Base-by-base conservation (phyloP, 2,888 invertebrate genomes). In the Caenorhabditis afra region DNA sequence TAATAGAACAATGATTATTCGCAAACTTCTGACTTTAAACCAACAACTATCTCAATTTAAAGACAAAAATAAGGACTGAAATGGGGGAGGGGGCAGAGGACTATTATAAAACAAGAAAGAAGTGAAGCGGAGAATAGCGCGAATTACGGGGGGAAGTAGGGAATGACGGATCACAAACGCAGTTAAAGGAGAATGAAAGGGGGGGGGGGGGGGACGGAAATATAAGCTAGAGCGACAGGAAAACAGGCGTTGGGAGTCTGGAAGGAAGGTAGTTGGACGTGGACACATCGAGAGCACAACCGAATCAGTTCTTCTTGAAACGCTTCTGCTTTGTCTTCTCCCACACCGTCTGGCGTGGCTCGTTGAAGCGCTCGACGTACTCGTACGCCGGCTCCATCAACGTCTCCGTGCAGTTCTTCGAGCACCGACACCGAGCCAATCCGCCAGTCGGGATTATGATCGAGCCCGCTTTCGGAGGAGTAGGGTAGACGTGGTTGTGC, bases 271-370 rank as follows among this genome's bases (percentile, higher is more conserved):
- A 55, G 29, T 10, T 3, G 58, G 47, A 45, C 18, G n/a, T n/a
- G 20, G 16, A 47, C 8, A 35, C 11, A 16, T 47, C 20, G 47
- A 29, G n/a, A 16, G 35, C 1, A 8, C 8, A 10, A 5, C 20
- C 37, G 14, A 45, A 16, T 70, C 41, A 76, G 67, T 75, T 76
- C 52, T 80, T 80, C 58, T 76, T 80, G 67, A 62, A 66, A 12
- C 75, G 59, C 49, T 80, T 80, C 45, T 80, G 75, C 35, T 80
- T 80, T 18, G 75, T 80, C 41, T 80, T 80, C 52, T 80, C 80
- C 64, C 65, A 70, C 12, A 70, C 50, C 8, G 75, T 64, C 20
- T 68, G 74, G 3, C 68, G 67, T 18, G 74, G 79, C 37, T 79
- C 79, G 37, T 79, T 79, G 68, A 79, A 75, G 12, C 79, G 74